Percentiles rank a stretch among this genome's conserved stretches.
Evolutionary conservation across 2,113 vertebrate genomes (phyloP).

Genomic region (Haemorhous mexicanus): DNA sequence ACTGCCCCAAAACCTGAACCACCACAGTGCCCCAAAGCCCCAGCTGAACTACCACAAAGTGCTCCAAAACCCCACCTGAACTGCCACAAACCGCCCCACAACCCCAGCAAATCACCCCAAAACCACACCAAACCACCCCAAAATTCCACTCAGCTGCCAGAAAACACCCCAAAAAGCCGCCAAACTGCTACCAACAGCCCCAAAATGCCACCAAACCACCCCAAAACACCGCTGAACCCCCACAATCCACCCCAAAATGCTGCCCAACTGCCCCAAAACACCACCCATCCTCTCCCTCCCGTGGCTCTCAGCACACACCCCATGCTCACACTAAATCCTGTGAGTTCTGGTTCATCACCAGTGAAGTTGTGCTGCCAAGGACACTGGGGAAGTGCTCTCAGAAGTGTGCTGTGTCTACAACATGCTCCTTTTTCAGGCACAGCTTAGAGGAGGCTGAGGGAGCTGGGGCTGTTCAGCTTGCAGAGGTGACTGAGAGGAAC

Average conservation of each 20-base stretch:
- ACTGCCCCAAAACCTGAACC: rapidly evolving
- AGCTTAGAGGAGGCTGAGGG: background rate
- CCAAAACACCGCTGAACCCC: background rate
- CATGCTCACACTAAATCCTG: rapidly evolving
- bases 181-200: no score
- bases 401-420: rapidly evolving
- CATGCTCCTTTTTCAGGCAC: no score
- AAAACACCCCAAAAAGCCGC: no score
- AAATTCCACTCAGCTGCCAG: background rate
- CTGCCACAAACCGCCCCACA: rapidly evolving
- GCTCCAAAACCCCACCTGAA: background rate
- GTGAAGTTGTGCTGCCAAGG: background rate
- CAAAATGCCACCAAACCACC: background rate
- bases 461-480: background rate
- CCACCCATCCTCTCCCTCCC: rapidly evolving
- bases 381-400: background rate
- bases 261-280: background rate
- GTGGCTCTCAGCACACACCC: rapidly evolving
- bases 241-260: background rate
- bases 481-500: background rate
- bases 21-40: background rate
- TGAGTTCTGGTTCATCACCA: background rate
- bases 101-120: rapidly evolving
- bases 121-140: background rate
- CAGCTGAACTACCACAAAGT: no score